Conservation (phyloP, 2,797 vertebrate species). For the Poecilia gillii region DNA sequence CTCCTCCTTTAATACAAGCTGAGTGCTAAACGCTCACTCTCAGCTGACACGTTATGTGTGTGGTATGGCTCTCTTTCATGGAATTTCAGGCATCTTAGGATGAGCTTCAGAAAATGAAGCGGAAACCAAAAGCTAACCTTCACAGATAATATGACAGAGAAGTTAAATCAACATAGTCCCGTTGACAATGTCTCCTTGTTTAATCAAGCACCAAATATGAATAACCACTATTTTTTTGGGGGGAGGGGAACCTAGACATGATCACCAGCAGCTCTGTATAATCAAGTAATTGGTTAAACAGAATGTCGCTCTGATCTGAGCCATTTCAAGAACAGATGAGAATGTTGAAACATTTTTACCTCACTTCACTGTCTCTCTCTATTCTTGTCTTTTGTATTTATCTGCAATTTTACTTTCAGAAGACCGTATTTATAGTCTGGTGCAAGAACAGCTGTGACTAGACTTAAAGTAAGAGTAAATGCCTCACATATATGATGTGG, state of each 20-base stretch:
- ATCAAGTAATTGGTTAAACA: background rate
- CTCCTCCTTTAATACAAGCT: conserved; percentile 28
- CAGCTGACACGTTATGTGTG: conserved; percentile 7
- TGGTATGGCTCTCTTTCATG: background rate
- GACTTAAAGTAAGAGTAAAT: background rate
- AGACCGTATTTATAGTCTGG: background rate
- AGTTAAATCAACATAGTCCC: background rate
- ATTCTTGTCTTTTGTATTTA: background rate
- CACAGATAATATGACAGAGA: background rate
- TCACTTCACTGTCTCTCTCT: background rate
- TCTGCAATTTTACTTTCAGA: background rate
- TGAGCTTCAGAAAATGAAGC: conserved; percentile 3
- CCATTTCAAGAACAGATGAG: background rate
- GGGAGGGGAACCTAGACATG: background rate
- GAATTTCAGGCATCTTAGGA: background rate
- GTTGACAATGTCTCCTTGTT: background rate
- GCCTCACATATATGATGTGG: background rate
- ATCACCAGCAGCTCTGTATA: background rate
- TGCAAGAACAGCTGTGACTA: background rate
- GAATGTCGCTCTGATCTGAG: background rate
- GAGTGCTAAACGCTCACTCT: conserved; percentile 6
- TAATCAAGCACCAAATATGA: background rate
- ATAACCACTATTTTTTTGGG: background rate
- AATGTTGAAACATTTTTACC: background rate
- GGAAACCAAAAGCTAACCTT: conserved; percentile 5